Evolutionary conservation across 2,888 invertebrate genomes (phyloP).

Genomic region (Drosophila borealis): DNA sequence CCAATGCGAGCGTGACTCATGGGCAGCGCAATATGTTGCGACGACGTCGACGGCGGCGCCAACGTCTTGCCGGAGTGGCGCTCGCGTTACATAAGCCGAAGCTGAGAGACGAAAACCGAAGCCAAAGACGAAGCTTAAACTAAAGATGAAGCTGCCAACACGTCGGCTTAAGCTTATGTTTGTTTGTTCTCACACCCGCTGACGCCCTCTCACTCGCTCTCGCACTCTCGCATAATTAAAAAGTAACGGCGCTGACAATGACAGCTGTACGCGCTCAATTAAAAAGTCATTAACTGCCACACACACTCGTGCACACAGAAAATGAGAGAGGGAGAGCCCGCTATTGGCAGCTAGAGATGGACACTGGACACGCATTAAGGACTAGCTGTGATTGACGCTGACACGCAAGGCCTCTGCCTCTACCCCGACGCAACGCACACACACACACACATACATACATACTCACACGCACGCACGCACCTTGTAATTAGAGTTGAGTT

Average conservation of each 20-base stretch:
- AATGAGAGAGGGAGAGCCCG: conserved; percentile 18
- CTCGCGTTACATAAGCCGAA: conserved; percentile 68
- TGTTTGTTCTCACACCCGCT: conserved; percentile 36
- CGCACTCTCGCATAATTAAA: conserved; percentile 59
- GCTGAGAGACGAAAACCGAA: conserved; percentile 12
- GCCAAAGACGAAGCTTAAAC: conserved; percentile 33
- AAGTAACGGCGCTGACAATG: conserved; percentile 73
- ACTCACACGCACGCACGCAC: conserved; percentile 44
- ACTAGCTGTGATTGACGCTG: conserved; percentile 70
- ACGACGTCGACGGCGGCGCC: conserved; percentile 53
- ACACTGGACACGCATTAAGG: conserved; percentile 54
- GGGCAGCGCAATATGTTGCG: conserved; percentile 32
- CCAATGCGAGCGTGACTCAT: conserved; percentile 49
- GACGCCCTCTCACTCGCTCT: conserved; percentile 13
- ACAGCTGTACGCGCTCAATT: conserved; percentile 78
- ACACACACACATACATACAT: conserved; percentile 2
- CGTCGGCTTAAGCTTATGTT: conserved; percentile 44
- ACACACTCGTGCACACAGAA: conserved; percentile 27
- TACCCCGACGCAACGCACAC: conserved; percentile 3
- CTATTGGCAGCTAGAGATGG: conserved; percentile 10
- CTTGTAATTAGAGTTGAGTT: conserved; percentile 65
- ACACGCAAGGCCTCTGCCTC: conserved; percentile 60
- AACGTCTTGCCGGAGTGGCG: conserved; percentile 59
- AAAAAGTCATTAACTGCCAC: conserved; percentile 77
- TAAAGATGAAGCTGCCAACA: conserved; percentile 17